These are phyloP conservation scores for Papilio demoleus DNA, from an alignment of 2,888 invertebrate species.

Conservation along the genomic window DNA sequence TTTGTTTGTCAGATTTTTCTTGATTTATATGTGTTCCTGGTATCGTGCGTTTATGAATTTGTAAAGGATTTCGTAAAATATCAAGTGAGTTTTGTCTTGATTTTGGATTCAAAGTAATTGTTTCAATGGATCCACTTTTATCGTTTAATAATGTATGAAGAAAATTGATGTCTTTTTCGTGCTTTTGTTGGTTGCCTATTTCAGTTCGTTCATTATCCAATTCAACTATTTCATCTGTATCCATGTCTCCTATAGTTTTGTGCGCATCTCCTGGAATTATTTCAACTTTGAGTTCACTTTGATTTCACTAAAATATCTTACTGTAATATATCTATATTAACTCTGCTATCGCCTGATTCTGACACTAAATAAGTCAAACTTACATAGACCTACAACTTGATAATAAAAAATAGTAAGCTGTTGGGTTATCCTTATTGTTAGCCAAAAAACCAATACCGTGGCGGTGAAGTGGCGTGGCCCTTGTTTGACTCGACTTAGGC, in stretches of 20 bases:
- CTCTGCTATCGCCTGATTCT: too few species aligned
- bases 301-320: too few species aligned
- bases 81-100: neutral
- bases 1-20: neutral
- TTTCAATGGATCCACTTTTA: neutral
- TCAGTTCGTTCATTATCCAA: neutral
- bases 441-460: too few species aligned
- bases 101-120: neutral
- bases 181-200: neutral
- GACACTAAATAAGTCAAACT: too few species aligned
- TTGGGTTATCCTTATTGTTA: too few species aligned
- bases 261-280: neutral
- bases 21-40: neutral
- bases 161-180: neutral
- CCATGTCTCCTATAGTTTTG: slow-evolving; percentile 4
- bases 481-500: too few species aligned
- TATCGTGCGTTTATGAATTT: neutral
- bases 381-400: too few species aligned
- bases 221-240: neutral
- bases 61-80: neutral
- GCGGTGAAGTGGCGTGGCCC: too few species aligned
- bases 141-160: neutral
- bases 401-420: too few species aligned
- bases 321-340: too few species aligned
- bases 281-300: neutral